These are phyloP conservation scores for Hippoglossus stenolepis DNA, from an alignment of 2,113 vertebrate species.

Conservation along the genomic window DNA sequence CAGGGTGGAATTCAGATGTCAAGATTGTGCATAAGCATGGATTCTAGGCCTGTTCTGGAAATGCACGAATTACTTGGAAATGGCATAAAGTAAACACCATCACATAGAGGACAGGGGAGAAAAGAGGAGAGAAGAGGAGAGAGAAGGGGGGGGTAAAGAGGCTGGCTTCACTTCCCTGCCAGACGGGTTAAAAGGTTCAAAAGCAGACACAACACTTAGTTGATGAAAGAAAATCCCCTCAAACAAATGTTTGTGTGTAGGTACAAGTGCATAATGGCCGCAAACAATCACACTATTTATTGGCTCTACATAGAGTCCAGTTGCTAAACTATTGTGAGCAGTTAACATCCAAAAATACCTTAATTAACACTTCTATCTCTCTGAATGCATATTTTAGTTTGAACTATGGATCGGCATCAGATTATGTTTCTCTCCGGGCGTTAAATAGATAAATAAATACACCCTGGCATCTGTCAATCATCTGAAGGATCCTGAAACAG, in stretches of 20 bases:
- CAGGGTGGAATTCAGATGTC: not conserved
- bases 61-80: slow-evolving; percentile 26
- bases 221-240: not conserved
- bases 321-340: too few species aligned
- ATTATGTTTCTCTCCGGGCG: slow-evolving; percentile 13
- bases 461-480: slow-evolving; percentile 39
- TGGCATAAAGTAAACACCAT: slow-evolving; percentile 37
- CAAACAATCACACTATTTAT: not conserved
- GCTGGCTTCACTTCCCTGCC: slow-evolving; percentile 3
- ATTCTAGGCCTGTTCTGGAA: not conserved
- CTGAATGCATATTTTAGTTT: not conserved
- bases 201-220: slow-evolving; percentile 22
- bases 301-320: not conserved
- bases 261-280: not conserved
- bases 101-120: not conserved
- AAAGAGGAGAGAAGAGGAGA: not conserved
- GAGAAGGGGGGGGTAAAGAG: not conserved
- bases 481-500: slow-evolving; percentile 19
- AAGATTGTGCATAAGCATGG: not conserved
- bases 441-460: slow-evolving; percentile 11
- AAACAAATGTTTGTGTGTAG: not conserved
- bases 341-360: too few species aligned
- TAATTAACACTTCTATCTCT: not conserved
- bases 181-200: slow-evolving; percentile 29
- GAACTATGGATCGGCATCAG: not conserved